A percentile compares a stretch with the other conserved stretches of the same genome.
phyloP scores from a whole-genome alignment of 2,113 vertebrate species.

The Leucosticte australis region DNA sequence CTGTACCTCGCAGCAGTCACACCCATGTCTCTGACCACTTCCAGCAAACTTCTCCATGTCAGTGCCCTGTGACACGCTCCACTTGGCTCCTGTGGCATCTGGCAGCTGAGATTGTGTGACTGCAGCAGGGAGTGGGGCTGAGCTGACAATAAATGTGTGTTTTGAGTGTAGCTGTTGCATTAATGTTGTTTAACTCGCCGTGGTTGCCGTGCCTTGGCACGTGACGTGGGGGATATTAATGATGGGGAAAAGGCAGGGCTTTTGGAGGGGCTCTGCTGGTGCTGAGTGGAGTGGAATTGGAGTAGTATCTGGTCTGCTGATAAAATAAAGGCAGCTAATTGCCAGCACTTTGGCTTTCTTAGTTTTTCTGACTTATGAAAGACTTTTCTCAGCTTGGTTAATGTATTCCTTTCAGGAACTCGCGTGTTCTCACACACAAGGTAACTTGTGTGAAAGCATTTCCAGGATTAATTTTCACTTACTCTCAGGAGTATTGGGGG shows the following conservation, averaged over 20 bases:
- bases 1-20: neutral
- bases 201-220: too few species aligned
- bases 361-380: neutral
- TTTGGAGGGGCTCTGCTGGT: neutral
- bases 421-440: neutral
- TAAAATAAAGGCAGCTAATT: neutral
- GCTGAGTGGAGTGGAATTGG: neutral
- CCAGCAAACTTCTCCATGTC: neutral
- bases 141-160: constrained; percentile 16
- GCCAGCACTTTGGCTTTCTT: neutral
- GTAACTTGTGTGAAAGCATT: neutral
- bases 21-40: neutral
- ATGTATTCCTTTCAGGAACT: neutral
- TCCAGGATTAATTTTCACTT: neutral
- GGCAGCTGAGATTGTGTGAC: neutral
- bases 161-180: constrained; percentile 38
- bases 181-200: constrained; percentile 17
- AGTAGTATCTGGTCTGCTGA: neutral
- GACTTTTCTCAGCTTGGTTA: neutral
- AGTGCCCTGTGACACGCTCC: neutral
- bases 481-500: neutral
- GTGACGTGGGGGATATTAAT: neutral
- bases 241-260: neutral
- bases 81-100: neutral
- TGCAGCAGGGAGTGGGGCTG: neutral